Base-by-base conservation (phyloP, 2,888 invertebrate species). In the Chrysotoxum bicinctum region DNA sequence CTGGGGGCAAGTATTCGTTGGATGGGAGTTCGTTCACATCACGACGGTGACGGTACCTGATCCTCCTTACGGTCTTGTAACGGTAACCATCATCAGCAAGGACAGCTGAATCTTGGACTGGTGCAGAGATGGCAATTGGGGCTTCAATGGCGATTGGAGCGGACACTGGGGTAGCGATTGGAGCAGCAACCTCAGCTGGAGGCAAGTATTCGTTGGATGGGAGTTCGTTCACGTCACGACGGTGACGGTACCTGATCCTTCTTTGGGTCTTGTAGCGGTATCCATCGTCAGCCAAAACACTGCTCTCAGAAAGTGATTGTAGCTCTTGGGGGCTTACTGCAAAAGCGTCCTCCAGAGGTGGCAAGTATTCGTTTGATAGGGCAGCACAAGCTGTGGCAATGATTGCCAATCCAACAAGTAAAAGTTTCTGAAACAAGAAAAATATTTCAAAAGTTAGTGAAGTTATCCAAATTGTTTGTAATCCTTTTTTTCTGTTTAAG, bases 371-470 rank as follows among this genome's bases (percentile, higher is more conserved):
- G 70, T 88, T 90, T 37, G 89, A 81, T 87, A 90, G 89, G 87
- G 90, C 91, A 87, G 91, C 91, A 88, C 90, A 89, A 62, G 90
- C 90, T 66, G 89, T 90, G 88, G 91, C 90, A 76, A 85, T 69
- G 73, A 85, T 19, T 54, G 85, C 85, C 81, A 85, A 81, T 77
- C 85, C 85, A 56, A 85, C 48, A n/a, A 85, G 64, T 50, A 85
- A 77, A 35, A 81, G 56, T 77, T 81, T 85, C 85, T 85, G 48
- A 77, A 78, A 48, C 35, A 16, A 16, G 26, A 35, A 56, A 35
- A 43, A 48, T 68, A 35, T 60, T 23, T 50, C 30, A 62, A 35
- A 16, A 43, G 9, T 75, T 66, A 50, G 6, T 14, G 10, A 54
- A 54, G 26, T 72, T 62, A 35, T 79, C 66, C 68, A 52, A 60